Evolutionary conservation across 2,113 vertebrate genomes (phyloP), one percentile per base, ranked within the genome.

Genomic region (Archilochus colubris): DNA sequence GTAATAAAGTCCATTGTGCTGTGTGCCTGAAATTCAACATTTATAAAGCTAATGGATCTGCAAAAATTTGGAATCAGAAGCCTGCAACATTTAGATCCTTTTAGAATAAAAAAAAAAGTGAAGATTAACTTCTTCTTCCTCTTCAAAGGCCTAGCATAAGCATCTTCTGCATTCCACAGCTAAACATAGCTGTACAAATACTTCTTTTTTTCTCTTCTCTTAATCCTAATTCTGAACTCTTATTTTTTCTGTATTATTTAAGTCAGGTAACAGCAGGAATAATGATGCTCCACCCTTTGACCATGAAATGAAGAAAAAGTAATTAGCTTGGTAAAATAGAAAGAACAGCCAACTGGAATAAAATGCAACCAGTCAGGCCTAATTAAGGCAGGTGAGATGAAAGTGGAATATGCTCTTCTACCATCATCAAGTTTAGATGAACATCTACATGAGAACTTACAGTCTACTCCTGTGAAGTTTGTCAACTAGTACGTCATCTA

Each of bases 71-170:
- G 27, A 12, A 75, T 50, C 55, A 50, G 40, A 85, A 78, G 61
- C 43, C 18, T 67, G 17, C 61, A 69, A 76, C 2, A n/a, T n/a
- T 10, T 38, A 53, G 69, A 66, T 58, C 21, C 13, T 81, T 21
- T 86, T 43, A 86, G 40, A 81, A 78, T 36, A 75, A 89, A 89
- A 89, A 20, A 20, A 38, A 44, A 84, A 82, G 28, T 19, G 3
- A 64, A 93, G 36, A 82, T 69, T 80, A n/a, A 92, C 62, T 93
- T 93, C 18, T 83, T 82, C 24, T 74, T 51, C 55, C 31, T 83
- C 83, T 76, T 83, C 61, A 63, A 53, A 70, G 17, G 67, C 70
- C 59, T 91, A 69, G 30, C 14, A 28, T 66, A 79, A 84, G 75
- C 92, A 61, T 33, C 43, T 86, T 92, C 64, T 86, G 53, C 38